Conservation (phyloP, 2,113 vertebrate genomes). For the Ramphastos sulfuratus region DNA sequence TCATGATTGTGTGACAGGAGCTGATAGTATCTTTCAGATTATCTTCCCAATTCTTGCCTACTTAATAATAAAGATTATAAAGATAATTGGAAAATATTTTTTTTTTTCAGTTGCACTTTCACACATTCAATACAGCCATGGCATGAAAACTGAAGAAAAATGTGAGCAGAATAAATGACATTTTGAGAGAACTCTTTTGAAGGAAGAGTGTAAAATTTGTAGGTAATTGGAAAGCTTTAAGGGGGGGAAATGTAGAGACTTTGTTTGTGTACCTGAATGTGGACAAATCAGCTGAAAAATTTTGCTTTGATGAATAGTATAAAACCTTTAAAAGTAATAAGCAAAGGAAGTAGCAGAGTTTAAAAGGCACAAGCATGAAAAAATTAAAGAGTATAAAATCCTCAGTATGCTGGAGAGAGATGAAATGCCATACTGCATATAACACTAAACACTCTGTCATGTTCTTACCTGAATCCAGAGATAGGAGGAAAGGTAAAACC, state of each 20-base stretch:
- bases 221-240: constrained; percentile 14
- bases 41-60: not conserved
- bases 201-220: not conserved
- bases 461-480: not conserved
- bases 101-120: not conserved
- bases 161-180: not conserved
- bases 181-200: not conserved
- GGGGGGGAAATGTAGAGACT: not conserved
- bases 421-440: not conserved
- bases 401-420: not conserved
- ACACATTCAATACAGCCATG: not conserved
- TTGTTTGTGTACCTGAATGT: not conserved
- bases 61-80: not conserved
- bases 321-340: not conserved
- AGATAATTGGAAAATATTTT: not conserved
- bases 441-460: not conserved
- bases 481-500: constrained; percentile 1
- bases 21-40: not conserved
- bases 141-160: not conserved
- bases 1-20: not conserved
- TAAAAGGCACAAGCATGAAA: not conserved
- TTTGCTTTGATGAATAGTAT: not conserved
- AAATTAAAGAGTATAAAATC: not conserved
- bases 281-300: not conserved
- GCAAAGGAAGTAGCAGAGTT: not conserved